Conservation (phyloP, 2,113 vertebrate genomes). For the Clarias macrocephalus region DNA sequence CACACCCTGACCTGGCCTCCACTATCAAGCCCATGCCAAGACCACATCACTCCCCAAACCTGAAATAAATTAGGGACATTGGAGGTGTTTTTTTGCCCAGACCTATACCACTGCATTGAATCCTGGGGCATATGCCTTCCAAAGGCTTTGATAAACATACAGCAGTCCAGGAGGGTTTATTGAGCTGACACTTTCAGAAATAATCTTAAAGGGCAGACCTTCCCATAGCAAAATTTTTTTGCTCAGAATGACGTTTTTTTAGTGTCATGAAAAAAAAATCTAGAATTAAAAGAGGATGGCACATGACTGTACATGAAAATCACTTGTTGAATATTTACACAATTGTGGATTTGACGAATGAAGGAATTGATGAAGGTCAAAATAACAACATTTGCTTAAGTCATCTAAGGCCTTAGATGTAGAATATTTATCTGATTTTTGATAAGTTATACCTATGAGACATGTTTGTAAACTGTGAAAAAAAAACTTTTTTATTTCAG, state of each 20-base stretch:
- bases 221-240: too few relatives aligned
- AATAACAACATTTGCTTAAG: background rate
- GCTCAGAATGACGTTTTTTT: too few relatives aligned
- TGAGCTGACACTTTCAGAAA: background rate
- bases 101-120: slow-evolving; percentile 8
- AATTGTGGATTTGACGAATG: too few relatives aligned
- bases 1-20: slow-evolving; percentile 47
- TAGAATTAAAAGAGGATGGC: too few relatives aligned
- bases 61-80: slow-evolving; percentile 41
- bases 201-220: background rate
- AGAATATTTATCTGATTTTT: background rate
- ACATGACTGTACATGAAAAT: too few relatives aligned
- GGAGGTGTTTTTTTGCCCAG: slow-evolving; percentile 30
- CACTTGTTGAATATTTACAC: too few relatives aligned
- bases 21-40: slow-evolving; percentile 45
- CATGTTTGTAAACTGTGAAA: background rate
- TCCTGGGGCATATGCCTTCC: slow-evolving; percentile 42
- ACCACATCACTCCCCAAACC: slow-evolving; percentile 39
- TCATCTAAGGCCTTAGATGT: background rate
- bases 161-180: slow-evolving; percentile 1
- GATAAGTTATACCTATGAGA: background rate
- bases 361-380: background rate
- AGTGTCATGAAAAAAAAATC: too few relatives aligned
- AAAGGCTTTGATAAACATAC: slow-evolving; percentile 42
- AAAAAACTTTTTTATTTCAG: background rate